Percentiles rank a stretch among this genome's conserved stretches.
Evolutionary conservation across 2,113 vertebrate genomes (phyloP).

Genomic region (Calidris pugnax): DNA sequence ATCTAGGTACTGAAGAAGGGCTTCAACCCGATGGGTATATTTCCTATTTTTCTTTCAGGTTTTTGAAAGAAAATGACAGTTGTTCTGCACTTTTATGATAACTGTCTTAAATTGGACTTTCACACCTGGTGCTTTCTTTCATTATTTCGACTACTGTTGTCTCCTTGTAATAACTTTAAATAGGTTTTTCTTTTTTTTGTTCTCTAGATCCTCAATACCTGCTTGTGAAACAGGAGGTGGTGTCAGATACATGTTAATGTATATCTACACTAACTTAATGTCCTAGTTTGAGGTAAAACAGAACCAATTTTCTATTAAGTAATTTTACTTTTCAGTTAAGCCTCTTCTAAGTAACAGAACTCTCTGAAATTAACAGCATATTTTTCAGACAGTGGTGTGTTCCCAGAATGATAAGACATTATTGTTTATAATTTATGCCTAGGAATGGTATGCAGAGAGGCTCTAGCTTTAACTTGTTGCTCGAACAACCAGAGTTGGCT

Average conservation of each 20-base stretch:
- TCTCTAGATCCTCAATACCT: background rate
- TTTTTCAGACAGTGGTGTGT: background rate
- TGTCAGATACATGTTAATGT: background rate
- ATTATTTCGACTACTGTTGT: background rate
- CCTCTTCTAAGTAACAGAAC: background rate
- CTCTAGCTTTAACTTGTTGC: background rate
- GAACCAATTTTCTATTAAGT: background rate
- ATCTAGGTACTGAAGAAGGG: no score
- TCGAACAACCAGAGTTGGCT: background rate
- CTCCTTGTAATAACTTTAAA: background rate
- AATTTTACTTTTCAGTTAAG: background rate
- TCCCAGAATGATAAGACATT: background rate
- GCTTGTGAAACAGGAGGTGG: background rate
- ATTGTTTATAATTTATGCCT: background rate
- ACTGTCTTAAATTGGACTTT: background rate
- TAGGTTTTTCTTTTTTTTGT: background rate
- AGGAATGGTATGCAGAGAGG: background rate
- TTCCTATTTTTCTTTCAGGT: background rate
- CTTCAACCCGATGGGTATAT: background rate
- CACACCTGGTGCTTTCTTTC: background rate
- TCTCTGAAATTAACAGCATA: background rate
- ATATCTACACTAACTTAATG: background rate
- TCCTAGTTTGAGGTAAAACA: background rate
- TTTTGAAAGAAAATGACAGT: background rate
- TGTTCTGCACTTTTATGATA: background rate